Evolutionary conservation across 1,140 invertebrate species (phyloP), one percentile per base, ranked within the genome.

Genomic region (Drosophila orosa): DNA sequence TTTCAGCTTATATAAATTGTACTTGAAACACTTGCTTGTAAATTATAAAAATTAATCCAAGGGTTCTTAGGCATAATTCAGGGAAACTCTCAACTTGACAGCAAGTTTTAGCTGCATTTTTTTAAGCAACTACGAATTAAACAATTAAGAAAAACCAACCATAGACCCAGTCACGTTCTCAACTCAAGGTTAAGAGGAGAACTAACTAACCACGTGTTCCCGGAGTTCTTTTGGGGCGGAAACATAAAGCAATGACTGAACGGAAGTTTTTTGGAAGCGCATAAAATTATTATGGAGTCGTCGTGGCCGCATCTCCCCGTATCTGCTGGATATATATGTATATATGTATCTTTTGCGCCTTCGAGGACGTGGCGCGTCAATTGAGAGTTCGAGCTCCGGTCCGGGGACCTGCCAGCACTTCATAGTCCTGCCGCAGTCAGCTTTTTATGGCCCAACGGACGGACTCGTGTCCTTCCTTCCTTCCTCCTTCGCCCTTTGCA

Each of bases 251-350:
- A 89, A 80, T 89, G 80, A 83, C 84, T 79, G 83, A 89, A 67
- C 84, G 83, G 84, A 87, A 87, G 83, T 87, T 87, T 87, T 86
- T 87, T 89, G 83, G 83, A 87, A 87, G 83, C 84, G 84, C 83
- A 87, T 87, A 87, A 87, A 87, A 87, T 87, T 87, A 87, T 87
- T 87, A 87, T 87, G 83, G 84, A 87, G 84, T 89, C 80, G 66
- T 83, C 82, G 63, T 73, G 22, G 17, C 15, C 17, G 39, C 35
- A 58, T 3, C 31, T 24, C 45, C 12, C 29, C 50, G 47, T 63
- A 73, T 48, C 50, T 50, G 22, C 17, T 40, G 29, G 52, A 47
- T 52, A 37, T 66, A 62, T 33, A 47, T 52, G 29, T 66, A 62
- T 33, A 7, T 63, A 40, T 62, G 10, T 60, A 33, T 24, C 22